A percentile compares a stretch with the other conserved stretches of the same genome.
phyloP scores from a whole-genome alignment of 2,888 invertebrate genomes.

The Lasius fuliginosus region DNA sequence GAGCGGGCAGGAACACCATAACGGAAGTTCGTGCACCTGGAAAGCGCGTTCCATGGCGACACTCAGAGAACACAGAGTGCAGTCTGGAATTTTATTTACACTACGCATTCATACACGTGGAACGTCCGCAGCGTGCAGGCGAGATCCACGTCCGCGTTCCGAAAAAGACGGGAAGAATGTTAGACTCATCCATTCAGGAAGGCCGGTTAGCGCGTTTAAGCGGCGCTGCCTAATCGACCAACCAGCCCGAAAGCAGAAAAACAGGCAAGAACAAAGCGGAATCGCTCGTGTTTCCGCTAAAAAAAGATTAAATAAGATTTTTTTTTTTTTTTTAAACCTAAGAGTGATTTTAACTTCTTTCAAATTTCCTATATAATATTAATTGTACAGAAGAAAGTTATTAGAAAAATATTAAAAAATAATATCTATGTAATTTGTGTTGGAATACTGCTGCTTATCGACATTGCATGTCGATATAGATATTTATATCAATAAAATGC shows the following conservation, averaged over 20 bases:
- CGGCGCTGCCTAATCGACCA: conserved; percentile 75
- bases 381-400: not conserved
- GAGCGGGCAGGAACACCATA: conserved; percentile 25
- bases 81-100: conserved; percentile 76
- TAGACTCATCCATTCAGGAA: conserved; percentile 71
- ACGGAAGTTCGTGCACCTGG: conserved; percentile 52
- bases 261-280: conserved; percentile 51
- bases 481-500: not conserved
- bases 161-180: conserved; percentile 71
- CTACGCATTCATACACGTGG: conserved; percentile 63
- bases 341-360: not conserved
- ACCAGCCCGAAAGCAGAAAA: conserved; percentile 51
- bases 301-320: conserved; percentile 1
- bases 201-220: conserved; percentile 78
- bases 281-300: not conserved
- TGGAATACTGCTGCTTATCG: not conserved
- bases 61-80: conserved; percentile 66
- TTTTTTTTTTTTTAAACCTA: not conserved
- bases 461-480: not conserved
- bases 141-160: conserved; percentile 62
- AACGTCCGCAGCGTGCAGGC: conserved; percentile 59
- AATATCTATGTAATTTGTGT: not conserved
- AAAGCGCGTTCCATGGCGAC: conserved; percentile 29
- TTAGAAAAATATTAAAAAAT: not conserved
- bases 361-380: not conserved